phyloP scores from a whole-genome alignment of 2,113 vertebrate genomes.

The Xenopus borealis region DNA sequence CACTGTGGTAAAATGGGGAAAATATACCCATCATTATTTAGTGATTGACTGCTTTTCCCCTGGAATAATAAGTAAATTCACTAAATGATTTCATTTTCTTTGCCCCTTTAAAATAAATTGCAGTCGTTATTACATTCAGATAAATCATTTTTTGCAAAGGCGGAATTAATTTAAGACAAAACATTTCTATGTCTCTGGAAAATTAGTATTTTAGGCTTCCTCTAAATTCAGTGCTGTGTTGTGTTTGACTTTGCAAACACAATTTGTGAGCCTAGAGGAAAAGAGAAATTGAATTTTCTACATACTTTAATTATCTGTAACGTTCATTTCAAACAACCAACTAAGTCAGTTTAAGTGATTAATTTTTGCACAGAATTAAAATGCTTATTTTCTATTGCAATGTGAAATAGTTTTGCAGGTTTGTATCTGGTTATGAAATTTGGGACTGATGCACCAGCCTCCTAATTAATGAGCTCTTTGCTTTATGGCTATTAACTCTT shows the following conservation, averaged over 20 bases:
- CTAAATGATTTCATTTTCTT: not conserved
- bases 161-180: conserved; percentile 54
- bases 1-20: no score
- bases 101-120: not conserved
- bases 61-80: not conserved
- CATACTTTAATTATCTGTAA: conserved; percentile 58
- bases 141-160: conserved; percentile 18
- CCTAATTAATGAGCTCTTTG: no score
- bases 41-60: no score
- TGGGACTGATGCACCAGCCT: no score
- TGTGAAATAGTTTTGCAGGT: no score
- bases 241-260: conserved; percentile 56
- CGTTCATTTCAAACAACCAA: conserved; percentile 53
- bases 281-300: conserved; percentile 58
- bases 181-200: conserved; percentile 49
- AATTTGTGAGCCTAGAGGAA: conserved; percentile 50
- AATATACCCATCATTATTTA: no score
- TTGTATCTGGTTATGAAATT: no score
- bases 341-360: conserved; percentile 12
- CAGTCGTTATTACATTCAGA: not conserved
- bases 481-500: no score
- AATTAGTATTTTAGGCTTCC: conserved; percentile 58
- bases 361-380: conserved; percentile 7
- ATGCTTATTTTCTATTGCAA: no score
- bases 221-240: conserved; percentile 50